Percentiles rank a stretch among this genome's conserved stretches.
Evolutionary conservation across 2,113 vertebrate genomes (phyloP).

Genomic region (Natator depressus): DNA sequence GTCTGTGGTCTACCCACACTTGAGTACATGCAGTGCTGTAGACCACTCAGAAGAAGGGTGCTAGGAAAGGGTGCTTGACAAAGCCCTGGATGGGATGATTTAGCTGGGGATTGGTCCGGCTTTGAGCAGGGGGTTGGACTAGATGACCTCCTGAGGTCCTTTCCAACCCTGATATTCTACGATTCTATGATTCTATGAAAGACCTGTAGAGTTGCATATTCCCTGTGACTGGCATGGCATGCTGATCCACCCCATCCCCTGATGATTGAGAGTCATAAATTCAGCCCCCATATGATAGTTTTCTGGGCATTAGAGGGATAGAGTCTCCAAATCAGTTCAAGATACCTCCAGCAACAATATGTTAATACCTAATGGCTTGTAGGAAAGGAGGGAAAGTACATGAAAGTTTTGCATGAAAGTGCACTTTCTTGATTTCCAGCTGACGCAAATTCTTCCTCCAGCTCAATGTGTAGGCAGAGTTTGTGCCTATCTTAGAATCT

Average conservation of each 20-base stretch:
- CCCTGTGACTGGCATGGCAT: neutral
- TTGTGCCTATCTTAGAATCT: neutral
- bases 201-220: neutral
- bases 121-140: too few species aligned
- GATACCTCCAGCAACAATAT: neutral
- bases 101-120: too few species aligned
- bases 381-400: neutral
- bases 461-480: neutral
- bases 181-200: too few species aligned
- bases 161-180: too few species aligned
- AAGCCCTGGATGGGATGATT: too few species aligned
- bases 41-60: neutral
- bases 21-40: neutral
- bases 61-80: neutral
- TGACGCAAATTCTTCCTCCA: neutral
- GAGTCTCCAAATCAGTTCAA: neutral
- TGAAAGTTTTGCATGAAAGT: neutral
- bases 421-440: neutral
- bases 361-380: neutral
- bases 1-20: rapidly evolving
- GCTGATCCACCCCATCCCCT: neutral
- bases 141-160: too few species aligned
- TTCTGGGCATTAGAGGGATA: neutral
- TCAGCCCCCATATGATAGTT: neutral
- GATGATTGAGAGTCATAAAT: neutral